Evolutionary conservation across 1,140 invertebrate species (phyloP), one percentile per base, ranked within the genome.

Genomic region (Xylocopa sonorina): DNA sequence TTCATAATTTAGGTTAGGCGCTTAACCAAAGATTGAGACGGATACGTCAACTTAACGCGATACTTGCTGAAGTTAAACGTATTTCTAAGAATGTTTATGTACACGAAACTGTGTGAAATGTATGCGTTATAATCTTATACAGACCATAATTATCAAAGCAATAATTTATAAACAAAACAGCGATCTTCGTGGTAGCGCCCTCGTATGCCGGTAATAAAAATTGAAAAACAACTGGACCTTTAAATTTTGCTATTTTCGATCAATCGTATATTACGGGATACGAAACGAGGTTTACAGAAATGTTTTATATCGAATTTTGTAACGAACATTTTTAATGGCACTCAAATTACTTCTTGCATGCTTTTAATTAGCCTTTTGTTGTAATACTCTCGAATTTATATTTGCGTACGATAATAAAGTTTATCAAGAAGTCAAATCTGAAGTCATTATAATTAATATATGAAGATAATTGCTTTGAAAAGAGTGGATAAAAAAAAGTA

Each of bases 401-500:
- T 58, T 34, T 38, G 5, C 5, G 3, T 16, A 18, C 32, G 6
- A 46, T 68, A 76, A 38, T 3, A 46, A 64, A 68, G 50, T 67
- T 43, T 76, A 68, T 55, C 41, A 16, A n/a, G 12, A 43, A 60
- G 43, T 7, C 64, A 83, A 66, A 84, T 83, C 62, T 57, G 34
- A 80, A 80, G 38, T 12, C n/a, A 77, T 84, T 80, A 72, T 48
- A 84, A 69, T 67, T 80, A 69, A 76, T 83, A 60, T 21, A 55
- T 73, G 48, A 55, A 81, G 69, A 55, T 80, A 38, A 66, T 80
- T 86, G 78, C 82, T 62, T 12, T 69, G 38, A 66, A 67, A 77
- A 85, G 51, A 75, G 57, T 67, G n/a, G n/a, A 4, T 62, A 80
- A 79, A 79, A 85, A 72, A 69, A 71, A 75, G 24, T 68, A 51